These are phyloP conservation scores for Drosophila paramelanica DNA, from an alignment of 2,888 invertebrate genomes.

Conservation along the genomic window DNA sequence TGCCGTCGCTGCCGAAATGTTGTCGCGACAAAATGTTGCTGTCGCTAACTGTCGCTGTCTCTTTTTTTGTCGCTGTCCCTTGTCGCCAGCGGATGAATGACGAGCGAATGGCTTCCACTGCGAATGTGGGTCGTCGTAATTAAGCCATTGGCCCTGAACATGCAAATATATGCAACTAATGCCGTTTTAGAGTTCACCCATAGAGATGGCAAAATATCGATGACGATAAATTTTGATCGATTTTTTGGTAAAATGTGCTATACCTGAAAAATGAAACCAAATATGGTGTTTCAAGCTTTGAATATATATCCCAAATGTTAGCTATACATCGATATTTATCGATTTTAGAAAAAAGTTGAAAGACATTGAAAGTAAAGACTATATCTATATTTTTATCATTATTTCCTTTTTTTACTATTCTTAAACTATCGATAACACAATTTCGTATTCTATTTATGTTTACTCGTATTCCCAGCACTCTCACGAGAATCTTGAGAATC, in stretches of 20 bases:
- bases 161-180: slow-evolving; percentile 28
- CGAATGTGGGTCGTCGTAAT: slow-evolving; percentile 50
- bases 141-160: slow-evolving; percentile 49
- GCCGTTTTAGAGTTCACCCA: not conserved
- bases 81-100: slow-evolving; percentile 43
- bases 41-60: slow-evolving; percentile 51
- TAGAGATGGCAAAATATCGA: not conserved
- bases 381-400: too few species aligned
- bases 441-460: not conserved
- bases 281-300: too few species aligned
- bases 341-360: not conserved
- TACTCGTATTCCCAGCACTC: not conserved
- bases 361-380: too few species aligned
- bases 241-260: too few species aligned
- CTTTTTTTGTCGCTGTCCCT: slow-evolving; percentile 32
- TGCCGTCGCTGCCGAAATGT: slow-evolving; percentile 68
- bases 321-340: not conserved
- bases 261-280: too few species aligned
- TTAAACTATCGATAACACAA: not conserved
- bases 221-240: not conserved
- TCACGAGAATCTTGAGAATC: slow-evolving; percentile 8
- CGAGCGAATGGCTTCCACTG: slow-evolving; percentile 42
- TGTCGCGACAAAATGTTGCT: slow-evolving; percentile 75
- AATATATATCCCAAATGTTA: too few species aligned
- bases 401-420: too few species aligned